A percentile compares a stretch with the other conserved stretches of the same genome.
phyloP scores from a whole-genome alignment of 2,113 vertebrate genomes.

The Centropus unirufus region DNA sequence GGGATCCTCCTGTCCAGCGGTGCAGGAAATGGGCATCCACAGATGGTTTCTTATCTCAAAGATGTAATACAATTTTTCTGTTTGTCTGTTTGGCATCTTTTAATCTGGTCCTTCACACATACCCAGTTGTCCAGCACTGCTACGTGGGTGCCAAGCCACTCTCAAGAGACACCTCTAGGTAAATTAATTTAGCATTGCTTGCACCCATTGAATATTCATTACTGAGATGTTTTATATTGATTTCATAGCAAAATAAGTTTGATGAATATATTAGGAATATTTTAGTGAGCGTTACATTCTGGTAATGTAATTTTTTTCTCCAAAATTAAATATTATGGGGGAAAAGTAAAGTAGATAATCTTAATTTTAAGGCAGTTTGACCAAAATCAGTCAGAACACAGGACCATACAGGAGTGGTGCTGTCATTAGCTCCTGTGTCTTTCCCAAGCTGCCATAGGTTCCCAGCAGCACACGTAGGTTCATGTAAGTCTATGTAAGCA shows the following conservation, averaged over 20 bases:
- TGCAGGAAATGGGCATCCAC: conserved; percentile 19
- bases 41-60: background rate
- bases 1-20: background rate
- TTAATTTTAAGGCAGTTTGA: background rate
- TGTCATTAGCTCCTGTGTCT: background rate
- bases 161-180: background rate
- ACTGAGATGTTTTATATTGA: background rate
- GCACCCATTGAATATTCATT: fast-evolving
- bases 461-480: fast-evolving
- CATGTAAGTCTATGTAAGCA: fast-evolving
- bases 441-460: background rate
- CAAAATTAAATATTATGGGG: background rate
- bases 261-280: background rate
- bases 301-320: background rate
- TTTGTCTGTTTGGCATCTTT: background rate
- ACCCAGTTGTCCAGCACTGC: background rate
- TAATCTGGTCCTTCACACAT: background rate
- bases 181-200: background rate
- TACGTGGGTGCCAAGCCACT: background rate
- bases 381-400: background rate
- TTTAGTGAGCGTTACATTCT: background rate
- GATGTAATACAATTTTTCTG: background rate
- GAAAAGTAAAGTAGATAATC: background rate
- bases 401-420: background rate
- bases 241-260: background rate